Evolutionary conservation across 2,888 invertebrate genomes (phyloP), one percentile per base, ranked within the genome.

Genomic region (Acleris holmiana): DNA sequence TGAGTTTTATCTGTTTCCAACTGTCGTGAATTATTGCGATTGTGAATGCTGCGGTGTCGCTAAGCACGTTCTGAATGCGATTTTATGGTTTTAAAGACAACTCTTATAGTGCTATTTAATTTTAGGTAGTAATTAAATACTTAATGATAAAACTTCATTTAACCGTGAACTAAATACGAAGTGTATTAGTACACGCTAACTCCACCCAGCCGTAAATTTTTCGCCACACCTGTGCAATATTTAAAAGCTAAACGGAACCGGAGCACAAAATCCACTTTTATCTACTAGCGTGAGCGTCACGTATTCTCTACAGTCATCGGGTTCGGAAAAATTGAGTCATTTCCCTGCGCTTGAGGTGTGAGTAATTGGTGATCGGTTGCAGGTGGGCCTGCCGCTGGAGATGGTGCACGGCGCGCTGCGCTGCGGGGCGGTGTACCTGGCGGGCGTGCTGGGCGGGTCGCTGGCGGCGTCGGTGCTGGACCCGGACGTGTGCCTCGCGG

Each of bases 391-490:
- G 71, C 98, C 99, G 5, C 91, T 99, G 79, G 99, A 99, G 91
- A 97, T 99, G 97, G 97, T 99, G 51, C 99, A 99, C 88, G 99
- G 98, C 29, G 98, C 98, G 40, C 85, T 95, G 66, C 94, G 99
- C 67, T 97, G 98, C 74, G 97, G 95, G 5, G 95, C 96, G 59
- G 97, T 99, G 68, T 99, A 99, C 93, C 94, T 96, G 88, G 97
- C 98, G 13, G 99, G 99, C 8, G 98, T 99, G 54, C 93, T 98
- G 70, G 98, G 98, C 61, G 97, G 97, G 66, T 95, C 96, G 64
- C 83, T 95, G 68, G 97, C 98, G 64, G 98, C 98, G 57, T 98
- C 98, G 67, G 97, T 99, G 62, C 96, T 98, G 82, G 98, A 98
- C 93, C 97, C 97, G 55, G 96, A 97, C 88, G 98, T 98, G 63